Evolutionary conservation across 1,140 invertebrate species (phyloP).

Genomic region (Drosophila chauvacae): DNA sequence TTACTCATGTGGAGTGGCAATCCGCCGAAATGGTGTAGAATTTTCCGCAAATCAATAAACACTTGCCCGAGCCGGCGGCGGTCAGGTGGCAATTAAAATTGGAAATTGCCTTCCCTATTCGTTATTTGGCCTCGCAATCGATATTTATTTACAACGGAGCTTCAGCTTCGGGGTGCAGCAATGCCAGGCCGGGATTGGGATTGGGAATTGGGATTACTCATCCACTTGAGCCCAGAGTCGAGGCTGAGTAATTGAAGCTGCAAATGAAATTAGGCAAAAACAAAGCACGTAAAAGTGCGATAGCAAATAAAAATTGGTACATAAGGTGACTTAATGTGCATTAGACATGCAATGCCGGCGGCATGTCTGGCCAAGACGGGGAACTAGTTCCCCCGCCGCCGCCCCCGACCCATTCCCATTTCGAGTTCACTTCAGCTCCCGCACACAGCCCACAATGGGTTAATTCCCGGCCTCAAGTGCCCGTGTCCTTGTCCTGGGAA

Average conservation of each 20-base stretch:
- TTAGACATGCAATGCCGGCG: constrained; percentile 55
- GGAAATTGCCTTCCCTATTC: constrained; percentile 25
- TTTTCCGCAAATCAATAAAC: constrained; percentile 39
- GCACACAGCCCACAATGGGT: constrained; percentile 14
- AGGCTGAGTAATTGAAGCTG: constrained; percentile 54
- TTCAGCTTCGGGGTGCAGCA: no score
- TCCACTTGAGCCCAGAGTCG: background rate
- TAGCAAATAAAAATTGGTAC: constrained; percentile 30
- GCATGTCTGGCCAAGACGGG: constrained; percentile 2
- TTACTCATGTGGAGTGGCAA: constrained; percentile 35
- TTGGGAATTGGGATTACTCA: constrained; percentile 30
- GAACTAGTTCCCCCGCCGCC: constrained; percentile 13
- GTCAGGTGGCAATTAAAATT: constrained; percentile 8
- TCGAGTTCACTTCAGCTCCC: constrained; percentile 24
- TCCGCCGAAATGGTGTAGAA: constrained; percentile 19
- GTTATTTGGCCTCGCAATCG: constrained; percentile 32
- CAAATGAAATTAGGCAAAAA: constrained; percentile 59
- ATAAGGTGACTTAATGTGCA: constrained; percentile 48
- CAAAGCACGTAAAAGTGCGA: constrained; percentile 32
- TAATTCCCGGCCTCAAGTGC: constrained; percentile 51
- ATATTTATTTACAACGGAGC: constrained; percentile 17
- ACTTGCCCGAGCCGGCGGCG: constrained; percentile 10
- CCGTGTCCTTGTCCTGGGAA: constrained; percentile 61
- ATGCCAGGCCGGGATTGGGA: no score
- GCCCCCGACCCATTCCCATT: background rate